Evolutionary conservation across 2,888 invertebrate species (phyloP).

Genomic region (Onchidella celtica): DNA sequence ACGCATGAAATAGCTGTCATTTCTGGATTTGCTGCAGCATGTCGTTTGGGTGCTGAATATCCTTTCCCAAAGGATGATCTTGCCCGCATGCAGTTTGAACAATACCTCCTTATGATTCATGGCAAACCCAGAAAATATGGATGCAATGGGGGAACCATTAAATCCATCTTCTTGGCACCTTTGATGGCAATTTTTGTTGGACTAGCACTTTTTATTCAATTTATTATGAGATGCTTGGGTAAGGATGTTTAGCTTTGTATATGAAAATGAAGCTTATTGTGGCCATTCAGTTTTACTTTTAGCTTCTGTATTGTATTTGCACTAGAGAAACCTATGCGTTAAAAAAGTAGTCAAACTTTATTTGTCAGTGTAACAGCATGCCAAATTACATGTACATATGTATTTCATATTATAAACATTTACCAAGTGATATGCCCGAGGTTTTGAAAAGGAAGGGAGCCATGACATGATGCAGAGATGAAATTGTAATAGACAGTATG

Average conservation of each 20-base stretch:
- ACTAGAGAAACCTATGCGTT: too few species aligned
- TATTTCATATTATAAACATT: too few species aligned
- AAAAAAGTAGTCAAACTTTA: too few species aligned
- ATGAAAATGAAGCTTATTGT: too few species aligned
- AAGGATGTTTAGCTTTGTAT: constrained; percentile 1
- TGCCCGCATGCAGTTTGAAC: constrained; percentile 70
- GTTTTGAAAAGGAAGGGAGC: too few species aligned
- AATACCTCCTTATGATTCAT: constrained; percentile 66
- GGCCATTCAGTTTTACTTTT: too few species aligned
- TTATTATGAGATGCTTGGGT: constrained; percentile 42
- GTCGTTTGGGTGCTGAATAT: constrained; percentile 67
- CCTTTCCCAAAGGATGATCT: constrained; percentile 67
- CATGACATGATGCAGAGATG: too few species aligned
- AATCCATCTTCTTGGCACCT: constrained; percentile 58
- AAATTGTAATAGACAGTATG: too few species aligned
- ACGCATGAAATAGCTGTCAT: constrained; percentile 71
- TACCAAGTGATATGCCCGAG: too few species aligned
- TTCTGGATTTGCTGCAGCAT: constrained; percentile 71
- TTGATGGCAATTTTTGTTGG: constrained; percentile 60
- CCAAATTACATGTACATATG: too few species aligned
- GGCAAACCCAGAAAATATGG: constrained; percentile 62
- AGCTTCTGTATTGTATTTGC: too few species aligned
- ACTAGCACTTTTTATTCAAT: constrained; percentile 55
- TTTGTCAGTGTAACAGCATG: not conserved
- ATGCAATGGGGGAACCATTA: constrained; percentile 57